These are phyloP conservation scores for Thamnophis elegans DNA, from an alignment of 2,797 vertebrate species.

Conservation along the genomic window DNA sequence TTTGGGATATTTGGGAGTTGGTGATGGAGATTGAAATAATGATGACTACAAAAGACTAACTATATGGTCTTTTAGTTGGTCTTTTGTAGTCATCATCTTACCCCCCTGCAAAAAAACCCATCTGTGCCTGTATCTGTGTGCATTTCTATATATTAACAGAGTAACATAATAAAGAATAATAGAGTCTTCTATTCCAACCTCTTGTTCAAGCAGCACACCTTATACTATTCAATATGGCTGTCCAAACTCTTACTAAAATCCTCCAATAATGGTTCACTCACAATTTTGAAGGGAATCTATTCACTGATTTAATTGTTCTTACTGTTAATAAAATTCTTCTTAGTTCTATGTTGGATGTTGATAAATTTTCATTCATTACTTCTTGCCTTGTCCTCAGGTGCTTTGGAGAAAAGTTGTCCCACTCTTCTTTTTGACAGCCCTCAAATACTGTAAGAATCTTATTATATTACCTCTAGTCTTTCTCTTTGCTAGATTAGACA, in stretches of 20 bases:
- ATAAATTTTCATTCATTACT: not conserved
- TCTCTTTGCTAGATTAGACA: not conserved
- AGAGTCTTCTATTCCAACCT: not conserved
- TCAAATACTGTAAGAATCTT: not conserved
- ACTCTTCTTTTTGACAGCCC: not conserved
- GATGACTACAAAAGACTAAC: not conserved
- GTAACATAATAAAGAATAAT: not conserved
- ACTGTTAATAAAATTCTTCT: not conserved
- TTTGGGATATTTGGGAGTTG: not conserved
- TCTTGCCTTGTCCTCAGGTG: not conserved
- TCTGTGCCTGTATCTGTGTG: not conserved
- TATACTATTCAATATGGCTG: not conserved
- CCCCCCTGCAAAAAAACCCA: not conserved
- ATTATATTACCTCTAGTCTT: not conserved
- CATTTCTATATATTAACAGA: not conserved
- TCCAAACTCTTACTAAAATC: not conserved
- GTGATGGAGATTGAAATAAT: not conserved
- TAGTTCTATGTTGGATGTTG: not conserved
- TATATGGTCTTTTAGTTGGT: not conserved
- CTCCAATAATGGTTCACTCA: not conserved
- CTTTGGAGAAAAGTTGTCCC: not conserved
- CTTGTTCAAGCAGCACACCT: not conserved
- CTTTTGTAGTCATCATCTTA: no score
- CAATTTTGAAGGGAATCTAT: not conserved
- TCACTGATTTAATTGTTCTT: not conserved